These are phyloP conservation scores for Dromas ardeola DNA, from an alignment of 2,113 vertebrate species.

Conservation along the genomic window DNA sequence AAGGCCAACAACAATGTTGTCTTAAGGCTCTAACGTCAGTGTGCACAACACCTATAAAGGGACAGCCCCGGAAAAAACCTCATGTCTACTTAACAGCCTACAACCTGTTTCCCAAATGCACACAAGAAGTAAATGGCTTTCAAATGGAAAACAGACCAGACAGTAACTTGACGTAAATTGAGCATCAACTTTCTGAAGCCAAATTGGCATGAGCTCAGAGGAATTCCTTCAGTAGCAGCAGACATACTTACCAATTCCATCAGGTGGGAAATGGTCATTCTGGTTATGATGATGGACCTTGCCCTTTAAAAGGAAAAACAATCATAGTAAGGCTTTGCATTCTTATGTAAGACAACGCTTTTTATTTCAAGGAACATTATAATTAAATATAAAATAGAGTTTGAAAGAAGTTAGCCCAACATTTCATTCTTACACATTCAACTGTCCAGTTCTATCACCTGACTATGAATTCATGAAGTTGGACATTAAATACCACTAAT, in stretches of 20 bases:
- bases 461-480: background rate
- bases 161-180: background rate
- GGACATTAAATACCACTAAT: background rate
- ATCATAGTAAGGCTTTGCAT: background rate
- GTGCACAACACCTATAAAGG: background rate
- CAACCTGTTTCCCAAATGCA: background rate
- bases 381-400: background rate
- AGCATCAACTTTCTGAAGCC: background rate
- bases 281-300: slow-evolving; percentile 89
- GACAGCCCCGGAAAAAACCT: background rate
- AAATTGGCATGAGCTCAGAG: background rate
- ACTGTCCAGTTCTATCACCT: background rate
- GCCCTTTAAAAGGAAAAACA: slow-evolving; percentile 75
- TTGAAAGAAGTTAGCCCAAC: background rate
- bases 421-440: background rate
- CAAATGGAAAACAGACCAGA: background rate
- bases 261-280: slow-evolving; percentile 91
- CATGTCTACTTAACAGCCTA: background rate
- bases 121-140: background rate
- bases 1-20: background rate
- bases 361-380: background rate
- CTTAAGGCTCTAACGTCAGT: background rate
- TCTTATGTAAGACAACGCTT: background rate
- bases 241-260: slow-evolving; percentile 90
- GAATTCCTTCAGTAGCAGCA: background rate